A percentile compares a stretch with the other conserved stretches of the same genome.
Conservation (phyloP, 2,888 invertebrate species). For the Zhuqinia jingwanae region DNA sequence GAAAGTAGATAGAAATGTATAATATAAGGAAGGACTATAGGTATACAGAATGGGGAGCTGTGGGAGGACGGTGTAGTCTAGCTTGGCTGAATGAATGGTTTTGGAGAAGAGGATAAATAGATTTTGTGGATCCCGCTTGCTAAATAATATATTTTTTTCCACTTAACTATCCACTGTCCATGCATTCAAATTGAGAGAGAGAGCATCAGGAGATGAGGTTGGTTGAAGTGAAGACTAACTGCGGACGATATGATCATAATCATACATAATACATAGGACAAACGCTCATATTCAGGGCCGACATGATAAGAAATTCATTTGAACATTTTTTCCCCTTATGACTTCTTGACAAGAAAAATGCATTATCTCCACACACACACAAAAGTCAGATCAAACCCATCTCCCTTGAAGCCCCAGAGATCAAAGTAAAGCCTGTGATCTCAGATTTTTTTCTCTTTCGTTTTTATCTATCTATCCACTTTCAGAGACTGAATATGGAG, state of each 20-base stretch:
- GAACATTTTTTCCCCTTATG: constrained; percentile 32
- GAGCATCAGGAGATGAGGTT: no score
- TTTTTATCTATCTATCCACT: constrained; percentile 28
- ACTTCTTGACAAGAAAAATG: constrained; percentile 63
- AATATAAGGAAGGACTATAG: no score
- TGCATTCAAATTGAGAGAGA: no score
- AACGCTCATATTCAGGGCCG: not conserved
- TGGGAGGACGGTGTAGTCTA: constrained; percentile 33
- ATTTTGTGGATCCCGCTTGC: not conserved
- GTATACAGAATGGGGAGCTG: not conserved
- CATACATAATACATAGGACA: not conserved
- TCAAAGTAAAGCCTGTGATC: constrained; percentile 29
- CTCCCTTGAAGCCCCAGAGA: constrained; percentile 23
- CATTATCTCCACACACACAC: constrained; percentile 66
- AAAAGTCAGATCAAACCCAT: no score
- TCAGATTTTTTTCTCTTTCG: no score
- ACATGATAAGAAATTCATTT: constrained; percentile 4
- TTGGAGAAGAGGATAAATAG: constrained; percentile 39
- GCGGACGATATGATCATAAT: not conserved
- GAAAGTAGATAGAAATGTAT: constrained; percentile 2
- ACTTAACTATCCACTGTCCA: no score
- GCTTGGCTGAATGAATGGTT: constrained; percentile 34
- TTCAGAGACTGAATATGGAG: constrained; percentile 66
- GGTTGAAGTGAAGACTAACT: no score
- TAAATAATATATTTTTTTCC: constrained; percentile 3